phyloP scores from a whole-genome alignment of 2,888 invertebrate species.

The Microdon myrmicae region DNA sequence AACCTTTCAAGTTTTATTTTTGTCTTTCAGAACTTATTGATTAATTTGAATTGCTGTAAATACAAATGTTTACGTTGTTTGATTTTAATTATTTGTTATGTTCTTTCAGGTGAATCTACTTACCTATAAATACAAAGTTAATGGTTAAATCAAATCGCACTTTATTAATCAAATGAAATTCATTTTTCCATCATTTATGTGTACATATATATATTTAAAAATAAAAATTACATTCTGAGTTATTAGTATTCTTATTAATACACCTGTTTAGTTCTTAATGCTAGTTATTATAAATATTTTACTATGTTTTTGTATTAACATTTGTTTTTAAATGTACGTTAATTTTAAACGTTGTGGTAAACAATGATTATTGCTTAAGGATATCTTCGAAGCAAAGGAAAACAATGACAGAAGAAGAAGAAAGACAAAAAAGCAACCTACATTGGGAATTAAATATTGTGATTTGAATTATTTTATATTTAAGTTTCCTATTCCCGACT shows the following conservation, averaged over 20 bases:
- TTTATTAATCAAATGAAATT: conserved; percentile 37
- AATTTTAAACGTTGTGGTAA: too few relatives aligned
- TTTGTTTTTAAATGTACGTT: too few relatives aligned
- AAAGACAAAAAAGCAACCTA: too few relatives aligned
- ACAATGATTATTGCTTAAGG: too few relatives aligned
- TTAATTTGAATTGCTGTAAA: conserved; percentile 27
- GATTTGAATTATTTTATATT: too few relatives aligned
- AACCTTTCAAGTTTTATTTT: not conserved
- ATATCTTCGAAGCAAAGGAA: too few relatives aligned
- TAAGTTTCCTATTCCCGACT: too few relatives aligned
- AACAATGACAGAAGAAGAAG: too few relatives aligned
- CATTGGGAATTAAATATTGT: too few relatives aligned
- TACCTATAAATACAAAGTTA: conserved; percentile 57
- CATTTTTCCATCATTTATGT: conserved; percentile 27
- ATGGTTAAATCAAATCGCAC: not conserved
- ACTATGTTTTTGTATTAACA: too few relatives aligned
- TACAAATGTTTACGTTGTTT: conserved; percentile 38
- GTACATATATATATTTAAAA: conserved; percentile 27
- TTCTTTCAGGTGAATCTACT: conserved; percentile 64
- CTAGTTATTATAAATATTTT: too few relatives aligned
- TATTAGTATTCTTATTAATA: conserved; percentile 18
- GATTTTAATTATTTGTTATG: conserved; percentile 48
- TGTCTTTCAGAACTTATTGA: conserved; percentile 2
- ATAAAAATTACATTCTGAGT: too few relatives aligned
- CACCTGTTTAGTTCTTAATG: conserved; percentile 11